phyloP scores from a whole-genome alignment of 2,113 vertebrate species.

The Cavia aperea region DNA sequence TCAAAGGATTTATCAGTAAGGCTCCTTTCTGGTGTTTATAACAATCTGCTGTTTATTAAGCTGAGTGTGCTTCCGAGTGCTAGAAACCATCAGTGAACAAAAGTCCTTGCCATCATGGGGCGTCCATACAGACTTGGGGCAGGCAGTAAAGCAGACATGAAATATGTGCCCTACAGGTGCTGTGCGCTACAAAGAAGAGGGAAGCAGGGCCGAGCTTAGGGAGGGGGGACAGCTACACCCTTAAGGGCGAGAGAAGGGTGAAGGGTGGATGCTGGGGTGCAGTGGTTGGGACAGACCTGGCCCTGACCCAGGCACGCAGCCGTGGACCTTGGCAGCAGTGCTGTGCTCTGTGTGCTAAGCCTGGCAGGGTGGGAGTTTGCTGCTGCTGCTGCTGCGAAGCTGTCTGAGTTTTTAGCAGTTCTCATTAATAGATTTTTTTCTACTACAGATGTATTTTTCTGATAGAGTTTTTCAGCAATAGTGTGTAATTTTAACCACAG shows the following conservation, averaged over 20 bases:
- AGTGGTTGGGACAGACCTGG: background rate
- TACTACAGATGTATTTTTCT: slow-evolving; percentile 28
- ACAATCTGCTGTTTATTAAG: background rate
- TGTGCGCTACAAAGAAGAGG: background rate
- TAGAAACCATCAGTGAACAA: background rate
- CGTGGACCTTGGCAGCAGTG: background rate
- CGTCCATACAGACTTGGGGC: background rate
- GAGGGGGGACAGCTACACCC: background rate
- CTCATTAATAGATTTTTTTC: background rate
- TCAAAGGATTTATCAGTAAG: slow-evolving; percentile 99
- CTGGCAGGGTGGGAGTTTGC: background rate
- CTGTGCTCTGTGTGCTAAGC: background rate
- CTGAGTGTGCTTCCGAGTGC: background rate
- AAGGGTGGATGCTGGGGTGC: background rate
- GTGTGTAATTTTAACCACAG: background rate
- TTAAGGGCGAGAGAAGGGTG: background rate
- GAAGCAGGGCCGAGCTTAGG: background rate
- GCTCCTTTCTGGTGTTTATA: slow-evolving; percentile 21
- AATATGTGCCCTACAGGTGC: background rate
- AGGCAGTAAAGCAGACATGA: background rate
- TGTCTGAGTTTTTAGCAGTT: background rate
- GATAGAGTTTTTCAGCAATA: background rate
- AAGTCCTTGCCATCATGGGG: background rate
- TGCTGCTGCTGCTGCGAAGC: background rate
- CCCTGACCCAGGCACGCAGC: background rate